Evolutionary conservation across 2,113 vertebrate genomes (phyloP).

Genomic region (Burhinus oedicnemus): DNA sequence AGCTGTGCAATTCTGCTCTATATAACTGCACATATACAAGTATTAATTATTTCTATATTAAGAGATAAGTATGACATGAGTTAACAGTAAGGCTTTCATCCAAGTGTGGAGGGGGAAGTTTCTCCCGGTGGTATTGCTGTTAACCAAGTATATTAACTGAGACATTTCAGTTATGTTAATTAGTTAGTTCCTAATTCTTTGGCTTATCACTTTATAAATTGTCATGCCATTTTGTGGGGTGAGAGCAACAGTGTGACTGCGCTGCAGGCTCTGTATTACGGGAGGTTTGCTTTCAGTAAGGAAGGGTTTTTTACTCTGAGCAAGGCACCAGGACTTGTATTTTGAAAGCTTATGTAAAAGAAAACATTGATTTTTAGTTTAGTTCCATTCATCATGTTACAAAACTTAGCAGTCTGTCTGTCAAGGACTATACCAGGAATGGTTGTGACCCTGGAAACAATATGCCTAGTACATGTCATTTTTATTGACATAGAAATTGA

Average conservation of each 20-base stretch:
- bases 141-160: conserved; percentile 13
- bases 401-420: not conserved
- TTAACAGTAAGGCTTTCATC: conserved; percentile 21
- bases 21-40: not conserved
- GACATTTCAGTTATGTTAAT: conserved; percentile 45
- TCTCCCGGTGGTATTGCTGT: conserved; percentile 1
- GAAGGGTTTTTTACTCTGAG: not conserved
- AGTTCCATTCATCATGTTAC: not conserved
- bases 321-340: not conserved
- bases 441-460: not conserved
- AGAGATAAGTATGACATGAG: conserved; percentile 15
- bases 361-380: conserved; percentile 34
- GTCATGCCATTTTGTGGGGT: not conserved
- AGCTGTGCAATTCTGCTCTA: conserved; percentile 7
- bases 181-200: conserved; percentile 21
- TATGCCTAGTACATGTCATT: not conserved
- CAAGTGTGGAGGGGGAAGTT: not conserved
- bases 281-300: not conserved
- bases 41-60: conserved; percentile 46
- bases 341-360: conserved; percentile 5
- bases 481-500: not conserved
- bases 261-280: not conserved
- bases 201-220: not conserved
- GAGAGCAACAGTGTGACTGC: not conserved
- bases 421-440: not conserved